Base-by-base conservation (phyloP, 2,113 vertebrate genomes). In the Steatornis caripensis region DNA sequence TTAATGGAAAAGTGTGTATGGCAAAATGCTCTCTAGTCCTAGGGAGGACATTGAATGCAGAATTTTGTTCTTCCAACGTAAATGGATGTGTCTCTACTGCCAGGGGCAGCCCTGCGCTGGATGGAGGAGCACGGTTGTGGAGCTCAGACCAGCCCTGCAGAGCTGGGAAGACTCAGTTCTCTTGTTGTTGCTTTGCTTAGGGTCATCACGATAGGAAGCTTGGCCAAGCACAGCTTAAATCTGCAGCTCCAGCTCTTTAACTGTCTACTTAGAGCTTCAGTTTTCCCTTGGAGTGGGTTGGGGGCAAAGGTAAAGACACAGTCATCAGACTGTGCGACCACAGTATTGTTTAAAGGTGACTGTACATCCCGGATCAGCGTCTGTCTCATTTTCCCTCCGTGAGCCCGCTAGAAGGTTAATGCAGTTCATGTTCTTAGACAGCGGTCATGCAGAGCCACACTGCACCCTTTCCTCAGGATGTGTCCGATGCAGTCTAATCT, bases 391-490 rank as follows among this genome's bases (percentile, higher is more conserved):
- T 83, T 57, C 68, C 55, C 46, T 74, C 68, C 75, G 58, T 16
- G 39, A 61, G 13, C 61, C 49, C 82, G 54, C 10, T 17, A 48
- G 34, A 26, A 97, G 92, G 89, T 96, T 58, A 77, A 51, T 32
- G 6, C 18, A 64, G 88, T 94, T 94, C 70, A 71, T 61, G 48
- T 54, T 94, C 68, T 43, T 62, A 43, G 62, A 48, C 58, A 76
- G 81, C 1, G 10, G 66, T 79, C 92, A 86, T 2, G 8, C 78
- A 71, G 51, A 79, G 89, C 32, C 2, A 62, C 58, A 80, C 97
- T 97, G 95, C 96, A 54, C 96, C 92, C 95, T 98, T 98, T 98
- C 98, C 98, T 98, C 92, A 96, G 98, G 97, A 98, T 98, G 72
- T 90, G 82, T 93, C 90, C 62, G 2, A 1, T 80, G 78, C 61